phyloP scores from a whole-genome alignment of 1,140 invertebrate species.

The Drosophila sp. region DNA sequence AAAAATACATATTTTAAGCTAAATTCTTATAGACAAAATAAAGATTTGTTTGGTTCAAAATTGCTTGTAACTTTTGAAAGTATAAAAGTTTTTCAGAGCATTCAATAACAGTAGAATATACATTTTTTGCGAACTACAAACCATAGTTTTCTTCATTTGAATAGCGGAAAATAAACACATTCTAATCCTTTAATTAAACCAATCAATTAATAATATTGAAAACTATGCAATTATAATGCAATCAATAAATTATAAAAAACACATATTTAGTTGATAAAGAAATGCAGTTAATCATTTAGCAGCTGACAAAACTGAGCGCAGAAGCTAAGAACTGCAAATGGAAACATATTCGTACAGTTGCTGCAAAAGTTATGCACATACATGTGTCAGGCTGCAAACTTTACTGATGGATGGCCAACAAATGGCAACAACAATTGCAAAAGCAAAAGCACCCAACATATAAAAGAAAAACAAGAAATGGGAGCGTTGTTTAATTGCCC shows the following conservation, averaged over 20 bases:
- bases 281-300: conserved; percentile 24
- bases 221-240: too few relatives aligned
- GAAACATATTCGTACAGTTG: conserved; percentile 13
- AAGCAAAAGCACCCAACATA: too few relatives aligned
- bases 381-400: neutral
- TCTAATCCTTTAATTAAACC: too few relatives aligned
- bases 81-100: too few relatives aligned
- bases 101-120: too few relatives aligned
- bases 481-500: conserved; percentile 50
- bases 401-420: conserved; percentile 11
- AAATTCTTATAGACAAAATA: too few relatives aligned
- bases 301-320: neutral
- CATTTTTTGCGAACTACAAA: too few relatives aligned
- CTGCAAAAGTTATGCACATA: conserved; percentile 12
- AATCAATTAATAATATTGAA: too few relatives aligned
- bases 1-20: too few relatives aligned
- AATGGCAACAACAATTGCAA: conserved; percentile 1
- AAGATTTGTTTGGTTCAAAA: neutral
- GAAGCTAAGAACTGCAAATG: neutral
- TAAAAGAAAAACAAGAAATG: neutral
- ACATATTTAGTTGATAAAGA: neutral
- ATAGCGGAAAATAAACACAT: too few relatives aligned
- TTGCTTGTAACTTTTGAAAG: neutral
- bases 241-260: neutral
- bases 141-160: too few relatives aligned